These are phyloP conservation scores for Poeciliopsis turneri DNA, from an alignment of 2,797 vertebrate species.

Conservation along the genomic window DNA sequence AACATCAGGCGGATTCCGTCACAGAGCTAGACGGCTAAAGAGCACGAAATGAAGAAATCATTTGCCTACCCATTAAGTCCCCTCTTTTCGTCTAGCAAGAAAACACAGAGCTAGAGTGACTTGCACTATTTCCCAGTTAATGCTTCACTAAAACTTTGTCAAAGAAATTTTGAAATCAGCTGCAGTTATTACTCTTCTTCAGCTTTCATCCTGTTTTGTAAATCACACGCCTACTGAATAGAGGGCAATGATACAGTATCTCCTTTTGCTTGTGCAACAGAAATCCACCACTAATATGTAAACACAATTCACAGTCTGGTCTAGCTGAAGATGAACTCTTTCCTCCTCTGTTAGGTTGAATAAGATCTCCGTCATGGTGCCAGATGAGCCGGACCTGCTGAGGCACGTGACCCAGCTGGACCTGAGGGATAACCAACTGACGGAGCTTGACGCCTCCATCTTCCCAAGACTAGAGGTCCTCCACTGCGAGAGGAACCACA, in stretches of 20 bases:
- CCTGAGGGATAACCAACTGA: constrained; percentile 91
- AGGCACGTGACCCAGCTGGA: constrained; percentile 93
- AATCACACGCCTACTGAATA: neutral
- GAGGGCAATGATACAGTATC: neutral
- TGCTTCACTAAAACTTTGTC: constrained; percentile 51
- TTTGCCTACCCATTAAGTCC: constrained; percentile 58
- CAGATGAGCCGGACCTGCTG: constrained; percentile 88
- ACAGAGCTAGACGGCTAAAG: constrained; percentile 12
- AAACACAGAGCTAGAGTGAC: constrained; percentile 60
- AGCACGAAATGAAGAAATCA: constrained; percentile 63
- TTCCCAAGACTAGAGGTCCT: constrained; percentile 92
- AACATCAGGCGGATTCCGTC: constrained; percentile 34
- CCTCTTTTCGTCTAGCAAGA: constrained; percentile 19
- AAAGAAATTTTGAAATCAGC: neutral
- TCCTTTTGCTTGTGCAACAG: neutral
- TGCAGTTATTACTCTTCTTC: neutral
- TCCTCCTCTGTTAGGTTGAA: constrained; percentile 85
- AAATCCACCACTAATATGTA: neutral
- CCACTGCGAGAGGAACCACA: constrained; percentile 94
- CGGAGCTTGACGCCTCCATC: constrained; percentile 86
- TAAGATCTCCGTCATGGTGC: constrained; percentile 85
- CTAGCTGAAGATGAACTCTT: constrained; percentile 43
- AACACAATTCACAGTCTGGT: constrained; percentile 17
- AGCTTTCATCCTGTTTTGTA: neutral
- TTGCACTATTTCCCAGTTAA: constrained; percentile 77